Evolutionary conservation across 2,888 invertebrate genomes (phyloP), one percentile per base, ranked within the genome.

Genomic region (Cosmopolites sordidus): DNA sequence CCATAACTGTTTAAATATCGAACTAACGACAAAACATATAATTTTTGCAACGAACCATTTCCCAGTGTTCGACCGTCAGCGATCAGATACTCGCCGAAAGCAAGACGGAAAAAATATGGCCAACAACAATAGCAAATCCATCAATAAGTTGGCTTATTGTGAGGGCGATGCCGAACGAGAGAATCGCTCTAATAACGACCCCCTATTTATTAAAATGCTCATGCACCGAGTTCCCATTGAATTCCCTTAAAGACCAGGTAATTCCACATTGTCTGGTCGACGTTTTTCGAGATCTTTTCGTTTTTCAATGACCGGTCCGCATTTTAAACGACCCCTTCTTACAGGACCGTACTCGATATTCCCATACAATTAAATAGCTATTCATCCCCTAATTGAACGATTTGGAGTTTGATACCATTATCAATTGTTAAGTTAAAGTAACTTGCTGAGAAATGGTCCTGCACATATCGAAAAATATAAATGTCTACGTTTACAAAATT

Each of bases 141-240:
- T 47, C 47, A 47, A 39, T 47, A 47, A 46, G 27, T 42, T 16
- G 27, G 43, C 27, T 38, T 39, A 50, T 48, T 49, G 49, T 49
- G 38, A 15, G 37, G 49, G 49, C 29, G 38, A 37, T 43, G 27
- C 43, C 16, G 39, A 50, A 43, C 43, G n/a, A 33, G 43, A 16
- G 39, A 50, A 50, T 50, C 43, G 33, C 17, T 38, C 43, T 45
- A 43, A 49, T 49, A 49, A 43, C 38, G 51, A 39, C 51, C 30
- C 38, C 40, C 46, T 46, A 51, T 51, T 51, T 45, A 51, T 51
- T 51, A 46, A 51, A 51, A 51, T 46, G 51, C 46, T 45, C 17
- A 40, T 40, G 37, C 41, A 51, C 37, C 41, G 46, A 51, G 45
- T 46, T 46, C 46, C 46, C 51, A 51, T 46, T 51, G 42, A 51